Evolutionary conservation across 2,113 vertebrate genomes (phyloP), one percentile per base, ranked within the genome.

Genomic region (Glaucomys volans): DNA sequence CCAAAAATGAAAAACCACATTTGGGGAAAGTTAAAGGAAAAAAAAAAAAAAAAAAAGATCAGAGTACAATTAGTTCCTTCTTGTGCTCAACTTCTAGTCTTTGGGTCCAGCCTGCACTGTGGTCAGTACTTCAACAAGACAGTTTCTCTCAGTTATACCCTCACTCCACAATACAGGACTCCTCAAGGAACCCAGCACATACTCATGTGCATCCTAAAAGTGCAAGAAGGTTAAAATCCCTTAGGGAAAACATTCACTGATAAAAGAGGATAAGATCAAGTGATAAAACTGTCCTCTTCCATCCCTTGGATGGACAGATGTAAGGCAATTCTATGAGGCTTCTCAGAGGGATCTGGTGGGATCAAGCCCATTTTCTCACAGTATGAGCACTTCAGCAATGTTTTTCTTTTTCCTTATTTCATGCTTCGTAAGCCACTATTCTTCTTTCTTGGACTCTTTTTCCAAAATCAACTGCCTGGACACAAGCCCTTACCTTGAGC

Each of bases 121-220:
- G 22, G 44, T 42, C 22, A 37, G 71, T 2, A 32, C 30, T n/a
- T 8, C 18, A 72, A 79, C 7, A 16, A 52, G 4, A 2, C 3
- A 40, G 24, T 17, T 37, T 59, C 59, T 30, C 12, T 69, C 1
- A 0, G 1, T 0, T 79, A 8, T 16, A 28, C 30, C 7, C n/a
- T 37, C 16, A 20, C 24, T 72, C 14, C 40, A 44, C 20, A 17
- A 16, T 4, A 30, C 8, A 20, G 5, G 32, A 52, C 2, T 30
- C 13, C 52, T 75, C 35, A 16, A 37, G 57, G 57, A 37, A 50
- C 12, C 18, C 2, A 80, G 8, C 20, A 26, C 59, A 59, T 7
- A 50, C 30, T 26, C 11, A 2, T 0, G 8, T 37, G 42, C n/a
- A 71, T 1, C 20, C n/a, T 35, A 6, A 2, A 52, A 57, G 47